Conservation (phyloP, 2,797 vertebrate genomes). For the Pseudotriccus pelzelni region DNA sequence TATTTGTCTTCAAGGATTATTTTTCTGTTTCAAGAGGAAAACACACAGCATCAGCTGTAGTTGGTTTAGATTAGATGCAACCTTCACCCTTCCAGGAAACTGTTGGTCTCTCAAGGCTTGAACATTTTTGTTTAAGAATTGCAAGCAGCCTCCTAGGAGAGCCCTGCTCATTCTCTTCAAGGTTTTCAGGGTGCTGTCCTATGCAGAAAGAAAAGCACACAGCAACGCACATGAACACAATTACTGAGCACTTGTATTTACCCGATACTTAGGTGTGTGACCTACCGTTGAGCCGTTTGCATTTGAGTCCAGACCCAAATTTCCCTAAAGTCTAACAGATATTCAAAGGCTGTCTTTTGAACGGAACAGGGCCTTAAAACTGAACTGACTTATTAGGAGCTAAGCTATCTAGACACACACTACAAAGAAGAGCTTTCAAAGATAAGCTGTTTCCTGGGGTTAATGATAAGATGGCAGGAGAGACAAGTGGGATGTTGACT, state of each 20-base stretch:
- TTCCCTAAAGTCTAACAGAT: not conserved
- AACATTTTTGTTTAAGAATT: not conserved
- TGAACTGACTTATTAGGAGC: conserved; percentile 35
- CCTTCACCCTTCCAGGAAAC: not conserved
- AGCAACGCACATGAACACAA: not conserved
- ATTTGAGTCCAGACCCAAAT: not conserved
- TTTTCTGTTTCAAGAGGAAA: not conserved
- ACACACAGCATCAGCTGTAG: not conserved
- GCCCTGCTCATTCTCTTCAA: not conserved
- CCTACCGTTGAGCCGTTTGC: not conserved
- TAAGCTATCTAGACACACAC: conserved; percentile 20
- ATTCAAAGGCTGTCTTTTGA: not conserved
- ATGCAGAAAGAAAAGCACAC: not conserved
- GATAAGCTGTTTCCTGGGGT: conserved; percentile 44
- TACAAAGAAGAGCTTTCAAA: conserved; percentile 41
- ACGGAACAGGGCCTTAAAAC: not conserved
- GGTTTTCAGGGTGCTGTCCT: not conserved
- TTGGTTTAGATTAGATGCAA: not conserved
- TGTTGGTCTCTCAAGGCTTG: not conserved
- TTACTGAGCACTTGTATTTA: not conserved
- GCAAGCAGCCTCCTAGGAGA: not conserved
- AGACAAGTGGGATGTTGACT: conserved; percentile 55
- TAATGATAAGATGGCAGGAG: conserved; percentile 46
- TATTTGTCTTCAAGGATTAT: not conserved
- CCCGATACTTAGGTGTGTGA: not conserved